A percentile compares a stretch with the other conserved stretches of the same genome.
Evolutionary conservation across 2,797 vertebrate species (phyloP).

Genomic region (Mycteria americana): DNA sequence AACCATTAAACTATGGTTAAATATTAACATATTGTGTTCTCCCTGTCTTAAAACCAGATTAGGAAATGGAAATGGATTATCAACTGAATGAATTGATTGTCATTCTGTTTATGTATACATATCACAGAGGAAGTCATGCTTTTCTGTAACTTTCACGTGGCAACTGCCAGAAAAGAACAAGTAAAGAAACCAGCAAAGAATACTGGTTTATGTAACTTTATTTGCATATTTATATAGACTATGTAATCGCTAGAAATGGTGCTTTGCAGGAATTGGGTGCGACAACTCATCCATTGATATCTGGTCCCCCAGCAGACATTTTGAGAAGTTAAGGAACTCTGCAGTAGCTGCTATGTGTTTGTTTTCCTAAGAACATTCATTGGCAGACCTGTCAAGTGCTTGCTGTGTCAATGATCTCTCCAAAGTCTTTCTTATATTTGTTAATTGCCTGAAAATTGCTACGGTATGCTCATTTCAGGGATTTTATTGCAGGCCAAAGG

Average conservation of each 20-base stretch:
- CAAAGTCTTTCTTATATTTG: neutral
- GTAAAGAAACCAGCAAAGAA: neutral
- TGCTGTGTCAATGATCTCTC: neutral
- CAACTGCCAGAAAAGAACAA: neutral
- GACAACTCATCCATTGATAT: neutral
- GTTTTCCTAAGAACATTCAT: constrained; percentile 33
- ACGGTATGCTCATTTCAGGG: neutral
- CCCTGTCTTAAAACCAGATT: neutral
- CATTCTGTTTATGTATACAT: neutral
- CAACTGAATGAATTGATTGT: neutral
- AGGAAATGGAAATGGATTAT: neutral
- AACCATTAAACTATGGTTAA: no score
- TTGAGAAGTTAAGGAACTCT: constrained; percentile 10
- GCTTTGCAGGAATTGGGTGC: neutral
- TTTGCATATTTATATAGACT: neutral
- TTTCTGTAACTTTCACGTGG: neutral
- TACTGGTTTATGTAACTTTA: neutral
- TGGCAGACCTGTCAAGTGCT: constrained; percentile 27
- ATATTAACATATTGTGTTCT: neutral
- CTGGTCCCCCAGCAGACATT: neutral
- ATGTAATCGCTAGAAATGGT: neutral
- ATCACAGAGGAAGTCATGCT: neutral
- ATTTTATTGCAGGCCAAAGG: neutral
- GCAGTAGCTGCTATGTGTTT: neutral
- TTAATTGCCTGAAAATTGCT: neutral